Conservation (phyloP, 2,797 vertebrate species). For the Leuciscus waleckii region DNA sequence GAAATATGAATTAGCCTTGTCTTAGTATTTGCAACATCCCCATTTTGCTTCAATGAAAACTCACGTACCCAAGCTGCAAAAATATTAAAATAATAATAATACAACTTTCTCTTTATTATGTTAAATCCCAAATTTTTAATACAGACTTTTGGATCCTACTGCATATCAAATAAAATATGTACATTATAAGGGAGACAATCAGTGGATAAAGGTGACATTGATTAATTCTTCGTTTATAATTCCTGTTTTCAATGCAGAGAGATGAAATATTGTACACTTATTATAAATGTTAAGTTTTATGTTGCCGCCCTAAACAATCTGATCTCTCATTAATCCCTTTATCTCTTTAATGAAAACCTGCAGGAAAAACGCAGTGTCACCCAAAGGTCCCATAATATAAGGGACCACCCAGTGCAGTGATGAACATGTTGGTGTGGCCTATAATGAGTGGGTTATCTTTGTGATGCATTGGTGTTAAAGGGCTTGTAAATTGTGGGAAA, state of each 20-base stretch:
- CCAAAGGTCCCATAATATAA: conserved; percentile 23
- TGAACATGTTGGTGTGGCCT: conserved; percentile 26
- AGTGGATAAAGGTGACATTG: conserved; percentile 9
- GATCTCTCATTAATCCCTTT: conserved; percentile 7
- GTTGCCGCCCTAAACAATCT: not conserved
- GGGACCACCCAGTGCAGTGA: conserved; percentile 28
- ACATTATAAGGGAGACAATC: conserved; percentile 2
- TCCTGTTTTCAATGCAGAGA: not conserved
- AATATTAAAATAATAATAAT: not conserved
- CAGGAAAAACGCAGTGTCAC: conserved; percentile 12
- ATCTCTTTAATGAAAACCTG: conserved; percentile 25
- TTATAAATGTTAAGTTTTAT: conserved; percentile 7
- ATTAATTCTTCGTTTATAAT: not conserved
- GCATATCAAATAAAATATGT: not conserved
- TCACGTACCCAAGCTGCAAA: not conserved
- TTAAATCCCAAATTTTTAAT: not conserved
- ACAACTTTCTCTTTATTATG: not conserved
- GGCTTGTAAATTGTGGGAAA: conserved; percentile 64
- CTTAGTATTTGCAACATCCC: not conserved
- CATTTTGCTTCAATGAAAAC: not conserved
- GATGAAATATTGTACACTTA: conserved; percentile 19
- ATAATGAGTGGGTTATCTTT: conserved; percentile 53
- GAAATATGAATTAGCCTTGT: too few species aligned
- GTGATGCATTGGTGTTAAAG: conserved; percentile 36
- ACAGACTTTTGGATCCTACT: not conserved